A percentile compares a stretch with the other conserved stretches of the same genome.
Conservation (phyloP, 2,113 vertebrate genomes). For the Caranx melampygus region DNA sequence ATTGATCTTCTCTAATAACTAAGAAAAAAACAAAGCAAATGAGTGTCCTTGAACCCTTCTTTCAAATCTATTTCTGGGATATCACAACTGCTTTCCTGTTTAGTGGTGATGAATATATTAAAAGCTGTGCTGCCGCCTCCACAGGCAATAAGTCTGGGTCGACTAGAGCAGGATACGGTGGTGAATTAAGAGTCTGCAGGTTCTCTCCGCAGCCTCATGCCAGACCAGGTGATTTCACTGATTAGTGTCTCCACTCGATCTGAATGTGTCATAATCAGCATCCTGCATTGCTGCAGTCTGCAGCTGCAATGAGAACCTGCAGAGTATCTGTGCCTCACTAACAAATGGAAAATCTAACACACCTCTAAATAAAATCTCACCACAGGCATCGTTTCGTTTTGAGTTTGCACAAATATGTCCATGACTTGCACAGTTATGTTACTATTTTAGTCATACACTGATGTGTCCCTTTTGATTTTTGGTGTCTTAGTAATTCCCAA, state of each 20-base stretch:
- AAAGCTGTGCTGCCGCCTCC: not conserved
- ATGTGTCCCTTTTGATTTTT: not conserved
- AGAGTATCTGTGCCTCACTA: not conserved
- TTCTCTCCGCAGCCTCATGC: not conserved
- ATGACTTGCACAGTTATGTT: not conserved
- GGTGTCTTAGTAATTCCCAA: too few relatives aligned
- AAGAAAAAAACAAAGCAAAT: not conserved
- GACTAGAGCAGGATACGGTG: not conserved
- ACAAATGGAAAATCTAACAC: not conserved
- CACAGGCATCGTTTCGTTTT: not conserved
- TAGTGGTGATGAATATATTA: not conserved
- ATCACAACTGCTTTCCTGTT: not conserved
- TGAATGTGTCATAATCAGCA: conserved; percentile 2
- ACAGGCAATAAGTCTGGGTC: not conserved
- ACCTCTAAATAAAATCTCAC: not conserved
- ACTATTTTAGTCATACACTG: too few relatives aligned
- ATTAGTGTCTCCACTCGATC: not conserved
- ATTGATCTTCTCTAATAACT: not conserved
- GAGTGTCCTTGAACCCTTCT: not conserved
- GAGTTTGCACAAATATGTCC: not conserved
- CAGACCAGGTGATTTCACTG: conserved; percentile 12
- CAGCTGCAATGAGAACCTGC: not conserved
- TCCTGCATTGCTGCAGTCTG: not conserved
- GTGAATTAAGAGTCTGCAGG: not conserved
- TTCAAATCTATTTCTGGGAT: not conserved